Conservation (phyloP, 2,888 invertebrate genomes). For the Drosophila quinaria region DNA sequence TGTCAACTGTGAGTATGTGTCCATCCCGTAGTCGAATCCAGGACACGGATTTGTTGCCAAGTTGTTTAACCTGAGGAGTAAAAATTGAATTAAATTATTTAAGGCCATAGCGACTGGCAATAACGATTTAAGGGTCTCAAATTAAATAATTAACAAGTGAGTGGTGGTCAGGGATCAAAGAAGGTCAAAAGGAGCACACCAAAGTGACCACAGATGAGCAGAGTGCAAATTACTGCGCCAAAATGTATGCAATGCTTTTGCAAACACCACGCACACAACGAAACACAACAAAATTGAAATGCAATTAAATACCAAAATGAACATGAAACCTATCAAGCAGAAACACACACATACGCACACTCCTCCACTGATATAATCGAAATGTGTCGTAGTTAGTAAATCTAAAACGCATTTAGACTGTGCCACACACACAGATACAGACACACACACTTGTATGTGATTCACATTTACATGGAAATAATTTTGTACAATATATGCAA, state of each 20-base stretch:
- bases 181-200: constrained; percentile 17
- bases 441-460: not conserved
- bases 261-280: constrained; percentile 29
- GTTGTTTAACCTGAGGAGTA: constrained; percentile 90
- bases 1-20: constrained; percentile 96
- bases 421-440: constrained; percentile 6
- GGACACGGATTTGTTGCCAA: constrained; percentile 96
- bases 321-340: constrained; percentile 54
- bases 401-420: constrained; percentile 68
- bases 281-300: constrained; percentile 76
- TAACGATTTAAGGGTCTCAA: not conserved
- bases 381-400: constrained; percentile 71
- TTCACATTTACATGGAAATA: constrained; percentile 56
- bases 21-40: constrained; percentile 96
- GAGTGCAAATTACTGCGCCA: constrained; percentile 53
- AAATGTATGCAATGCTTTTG: constrained; percentile 41
- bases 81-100: constrained; percentile 4
- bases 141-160: constrained; percentile 45
- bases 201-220: constrained; percentile 38
- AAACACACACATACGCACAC: constrained; percentile 21
- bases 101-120: not conserved
- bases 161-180: not conserved
- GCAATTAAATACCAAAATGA: constrained; percentile 75
- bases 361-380: constrained; percentile 54
- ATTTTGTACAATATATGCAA: constrained; percentile 68